These are phyloP conservation scores for Sialia sialis DNA, from an alignment of 2,113 vertebrate genomes.

Conservation along the genomic window DNA sequence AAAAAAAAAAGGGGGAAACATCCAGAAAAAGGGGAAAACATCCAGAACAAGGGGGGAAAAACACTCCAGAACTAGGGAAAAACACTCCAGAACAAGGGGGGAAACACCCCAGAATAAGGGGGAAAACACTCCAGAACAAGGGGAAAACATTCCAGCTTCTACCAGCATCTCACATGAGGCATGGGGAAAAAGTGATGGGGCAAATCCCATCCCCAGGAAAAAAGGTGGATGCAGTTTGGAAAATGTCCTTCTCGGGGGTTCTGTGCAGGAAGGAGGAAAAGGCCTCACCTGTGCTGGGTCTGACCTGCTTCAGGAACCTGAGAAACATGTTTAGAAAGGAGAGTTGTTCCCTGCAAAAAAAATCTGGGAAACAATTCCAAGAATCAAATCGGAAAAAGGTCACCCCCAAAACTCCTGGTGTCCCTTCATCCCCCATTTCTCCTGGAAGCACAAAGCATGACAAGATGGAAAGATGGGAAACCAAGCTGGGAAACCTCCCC, in stretches of 20 bases:
- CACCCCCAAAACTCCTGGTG: not conserved
- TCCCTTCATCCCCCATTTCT: not conserved
- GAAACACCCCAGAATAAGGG: too few relatives aligned
- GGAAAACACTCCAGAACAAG: not conserved
- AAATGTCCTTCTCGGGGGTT: not conserved
- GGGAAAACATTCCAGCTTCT: not conserved
- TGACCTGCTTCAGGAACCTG: not conserved
- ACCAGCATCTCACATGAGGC: not conserved
- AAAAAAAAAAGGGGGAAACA: too few relatives aligned
- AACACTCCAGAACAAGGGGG: too few relatives aligned
- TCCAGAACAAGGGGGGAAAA: too few relatives aligned
- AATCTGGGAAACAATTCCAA: not conserved
- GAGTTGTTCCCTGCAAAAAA: not conserved
- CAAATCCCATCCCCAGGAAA: not conserved
- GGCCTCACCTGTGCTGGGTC: accelerated
- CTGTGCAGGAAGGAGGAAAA: not conserved
- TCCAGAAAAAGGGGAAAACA: too few relatives aligned
- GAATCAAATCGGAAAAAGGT: not conserved
- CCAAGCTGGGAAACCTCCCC: not conserved
- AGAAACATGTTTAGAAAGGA: not conserved
- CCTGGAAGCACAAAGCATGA: accelerated
- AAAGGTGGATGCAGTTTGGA: not conserved
- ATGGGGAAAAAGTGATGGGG: not conserved
- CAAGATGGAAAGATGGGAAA: too few relatives aligned
- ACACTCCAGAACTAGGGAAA: too few relatives aligned